These are phyloP conservation scores for Actinostola sp. DNA, from an alignment of 92 coral and sea anemone genomes.

Conservation along the genomic window DNA sequence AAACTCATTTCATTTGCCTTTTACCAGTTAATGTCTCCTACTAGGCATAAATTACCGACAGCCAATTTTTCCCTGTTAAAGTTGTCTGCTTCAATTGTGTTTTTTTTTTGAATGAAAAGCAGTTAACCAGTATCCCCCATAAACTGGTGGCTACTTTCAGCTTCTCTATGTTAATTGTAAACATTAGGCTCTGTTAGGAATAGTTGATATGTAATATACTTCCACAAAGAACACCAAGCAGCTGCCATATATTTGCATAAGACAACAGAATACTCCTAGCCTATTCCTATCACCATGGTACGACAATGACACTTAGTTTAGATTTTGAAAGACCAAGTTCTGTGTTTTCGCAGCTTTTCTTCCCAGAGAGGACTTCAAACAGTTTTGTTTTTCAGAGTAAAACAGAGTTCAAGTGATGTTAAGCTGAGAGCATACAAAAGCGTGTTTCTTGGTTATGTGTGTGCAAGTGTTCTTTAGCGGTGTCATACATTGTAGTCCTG, in stretches of 20 bases:
- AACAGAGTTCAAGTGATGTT: slow-evolving; percentile 5
- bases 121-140: slow-evolving; percentile 21
- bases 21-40: slow-evolving; percentile 7
- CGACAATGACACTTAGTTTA: slow-evolving; percentile 11
- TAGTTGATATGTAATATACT: slow-evolving; percentile 87
- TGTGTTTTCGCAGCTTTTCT: slow-evolving; percentile 39
- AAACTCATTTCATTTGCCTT: background rate
- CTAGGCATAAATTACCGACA: slow-evolving; percentile 16
- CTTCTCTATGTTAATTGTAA: slow-evolving; percentile 68
- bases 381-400: slow-evolving; percentile 23
- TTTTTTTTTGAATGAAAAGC: slow-evolving; percentile 6
- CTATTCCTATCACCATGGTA: slow-evolving; percentile 45
- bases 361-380: slow-evolving; percentile 31
- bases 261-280: slow-evolving; percentile 65
- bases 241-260: slow-evolving; percentile 83
- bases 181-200: slow-evolving; percentile 80
- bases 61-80: background rate
- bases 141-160: slow-evolving; percentile 68
- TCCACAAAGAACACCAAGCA: slow-evolving; percentile 65
- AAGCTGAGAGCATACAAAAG: background rate
- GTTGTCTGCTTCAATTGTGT: background rate
- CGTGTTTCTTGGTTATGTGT: background rate
- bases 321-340: slow-evolving; percentile 33
- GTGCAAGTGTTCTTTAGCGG: too few species aligned
- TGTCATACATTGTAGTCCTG: too few species aligned